These are phyloP conservation scores for Melanocharis versteri DNA, from an alignment of 2,113 vertebrate species.

Conservation along the genomic window DNA sequence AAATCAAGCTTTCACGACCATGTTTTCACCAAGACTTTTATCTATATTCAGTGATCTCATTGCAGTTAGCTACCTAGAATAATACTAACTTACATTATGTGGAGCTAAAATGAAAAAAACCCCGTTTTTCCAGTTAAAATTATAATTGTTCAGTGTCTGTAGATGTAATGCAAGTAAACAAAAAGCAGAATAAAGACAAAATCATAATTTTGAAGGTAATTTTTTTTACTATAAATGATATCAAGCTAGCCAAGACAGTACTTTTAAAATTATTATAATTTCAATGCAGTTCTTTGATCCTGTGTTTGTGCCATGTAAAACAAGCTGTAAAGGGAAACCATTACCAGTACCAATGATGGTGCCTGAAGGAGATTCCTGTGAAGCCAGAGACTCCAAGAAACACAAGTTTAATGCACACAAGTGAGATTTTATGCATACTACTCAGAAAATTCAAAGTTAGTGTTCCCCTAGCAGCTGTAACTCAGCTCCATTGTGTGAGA, in stretches of 20 bases:
- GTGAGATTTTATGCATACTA: neutral
- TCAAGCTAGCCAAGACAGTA: neutral
- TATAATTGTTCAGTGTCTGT: neutral
- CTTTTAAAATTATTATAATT: neutral
- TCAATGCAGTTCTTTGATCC: neutral
- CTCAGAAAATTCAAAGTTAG: constrained; percentile 36
- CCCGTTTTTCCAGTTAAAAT: neutral
- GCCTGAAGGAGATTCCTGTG: constrained; percentile 25
- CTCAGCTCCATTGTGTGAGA: neutral
- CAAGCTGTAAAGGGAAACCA: constrained; percentile 10
- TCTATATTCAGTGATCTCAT: neutral
- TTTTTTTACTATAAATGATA: neutral
- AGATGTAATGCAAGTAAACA: neutral
- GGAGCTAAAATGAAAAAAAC: neutral
- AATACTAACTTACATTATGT: neutral
- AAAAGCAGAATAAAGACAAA: neutral
- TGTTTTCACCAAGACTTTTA: neutral
- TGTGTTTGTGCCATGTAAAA: neutral
- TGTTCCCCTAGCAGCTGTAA: constrained; percentile 54
- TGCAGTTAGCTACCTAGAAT: neutral
- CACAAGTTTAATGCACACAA: neutral
- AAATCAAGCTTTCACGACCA: neutral
- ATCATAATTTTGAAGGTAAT: neutral
- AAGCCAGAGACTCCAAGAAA: neutral
- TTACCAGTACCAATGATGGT: neutral